Percentiles rank a stretch among this genome's conserved stretches.
These are phyloP conservation scores for Propsilocerus akamusi DNA, from an alignment of 1,140 invertebrate species.

Conservation along the genomic window DNA sequence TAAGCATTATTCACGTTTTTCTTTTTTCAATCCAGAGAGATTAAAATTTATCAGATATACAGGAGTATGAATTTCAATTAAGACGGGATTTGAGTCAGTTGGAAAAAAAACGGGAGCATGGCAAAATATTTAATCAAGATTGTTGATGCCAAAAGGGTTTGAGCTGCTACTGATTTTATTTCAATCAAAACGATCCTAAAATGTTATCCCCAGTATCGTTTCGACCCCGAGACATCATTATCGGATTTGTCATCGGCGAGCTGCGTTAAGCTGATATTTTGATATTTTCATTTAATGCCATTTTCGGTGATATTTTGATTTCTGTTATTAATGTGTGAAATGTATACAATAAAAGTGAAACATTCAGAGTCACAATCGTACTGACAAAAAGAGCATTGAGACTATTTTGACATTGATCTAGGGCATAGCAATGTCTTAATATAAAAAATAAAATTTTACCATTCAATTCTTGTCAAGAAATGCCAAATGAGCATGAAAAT, in stretches of 20 bases:
- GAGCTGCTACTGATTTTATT: too few relatives aligned
- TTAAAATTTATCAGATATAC: too few relatives aligned
- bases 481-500: too few relatives aligned
- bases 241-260: not conserved
- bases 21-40: not conserved
- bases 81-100: not conserved
- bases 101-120: not conserved
- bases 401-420: not conserved
- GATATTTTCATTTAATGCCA: too few relatives aligned
- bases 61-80: conserved; percentile 1
- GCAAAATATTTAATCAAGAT: too few relatives aligned
- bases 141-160: too few relatives aligned
- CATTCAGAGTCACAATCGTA: not conserved
- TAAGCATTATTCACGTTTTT: not conserved
- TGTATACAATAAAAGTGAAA: not conserved
- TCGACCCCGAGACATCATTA: not conserved
- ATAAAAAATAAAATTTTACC: too few relatives aligned
- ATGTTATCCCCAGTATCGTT: not conserved
- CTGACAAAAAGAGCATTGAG: not conserved
- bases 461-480: too few relatives aligned
- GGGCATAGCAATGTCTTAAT: too few relatives aligned
- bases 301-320: too few relatives aligned
- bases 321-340: not conserved
- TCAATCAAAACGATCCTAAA: too few relatives aligned
- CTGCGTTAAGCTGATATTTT: not conserved